Base-by-base conservation (phyloP, 2,888 invertebrate species). In the Amphimallon solstitiale region DNA sequence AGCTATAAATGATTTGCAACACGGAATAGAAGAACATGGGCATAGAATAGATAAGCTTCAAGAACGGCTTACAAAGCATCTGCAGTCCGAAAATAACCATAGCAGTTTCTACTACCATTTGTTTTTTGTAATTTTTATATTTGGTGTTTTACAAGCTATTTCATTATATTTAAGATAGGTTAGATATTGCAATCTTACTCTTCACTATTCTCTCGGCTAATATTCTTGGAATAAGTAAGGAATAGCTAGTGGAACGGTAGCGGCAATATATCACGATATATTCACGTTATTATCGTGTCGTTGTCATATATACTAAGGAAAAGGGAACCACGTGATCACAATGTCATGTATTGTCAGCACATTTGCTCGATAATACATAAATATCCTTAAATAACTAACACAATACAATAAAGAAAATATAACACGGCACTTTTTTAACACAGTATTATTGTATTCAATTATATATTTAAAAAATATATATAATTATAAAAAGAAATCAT, bases 161-260 rank as follows among this genome's bases (percentile, higher is more conserved):
- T 70, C 84, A 80, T 71, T 83, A 81, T 75, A 84, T 83, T 70
- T 81, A 81, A 37, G 84, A 80, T 61, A 85, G 29, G 37, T 54
- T n/a, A 54, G 37, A 5, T 5, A 29, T 5, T 29, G 1, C 9
- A 29, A 1, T 5, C 29, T 29, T 5, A 29, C 5, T 5, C 29
- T 29, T 3, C 29, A 29, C 29, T 29, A n/a, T n/a, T 29, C 5
- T 29, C 9, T 29, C 29, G 9, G 29, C 6, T 29, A 29, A 29
- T 29, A 29, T 29, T 29, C 9, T 5, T 5, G 6, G 9, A 29
- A 29, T 29, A 5, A 7, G 9, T 29, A 7, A 29, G 29, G 7
- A 29, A 5, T 29, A 29, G 29, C 5, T 29, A 29, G 29, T 29
- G 29, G 9, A 5, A 3, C 5, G 29, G 15, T 10, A 14, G 1